Evolutionary conservation across 2,888 invertebrate species (phyloP).

Genomic region (Thereva unica): DNA sequence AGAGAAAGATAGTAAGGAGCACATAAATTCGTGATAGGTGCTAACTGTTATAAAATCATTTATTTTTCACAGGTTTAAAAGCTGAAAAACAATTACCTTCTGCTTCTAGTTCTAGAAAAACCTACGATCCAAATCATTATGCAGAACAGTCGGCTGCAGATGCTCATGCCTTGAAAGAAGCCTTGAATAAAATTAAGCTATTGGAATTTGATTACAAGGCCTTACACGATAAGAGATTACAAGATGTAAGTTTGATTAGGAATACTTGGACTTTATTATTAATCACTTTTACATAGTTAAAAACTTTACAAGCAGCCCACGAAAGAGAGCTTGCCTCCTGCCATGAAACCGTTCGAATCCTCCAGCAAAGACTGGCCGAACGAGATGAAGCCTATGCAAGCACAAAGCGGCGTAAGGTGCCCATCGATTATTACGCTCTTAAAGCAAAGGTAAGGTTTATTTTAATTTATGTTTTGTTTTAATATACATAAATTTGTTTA

Average conservation of each 20-base stretch:
- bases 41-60: background rate
- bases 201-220: conserved; percentile 76
- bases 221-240: conserved; percentile 75
- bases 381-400: conserved; percentile 56
- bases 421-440: conserved; percentile 58
- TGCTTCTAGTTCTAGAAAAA: conserved; percentile 48
- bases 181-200: conserved; percentile 68
- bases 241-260: conserved; percentile 67
- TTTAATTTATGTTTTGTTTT: background rate
- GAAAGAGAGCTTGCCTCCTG: conserved; percentile 67
- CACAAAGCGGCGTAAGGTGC: conserved; percentile 57
- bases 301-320: conserved; percentile 73
- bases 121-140: conserved; percentile 54
- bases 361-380: conserved; percentile 56
- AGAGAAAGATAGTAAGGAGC: conserved; percentile 67
- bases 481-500: background rate
- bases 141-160: conserved; percentile 47
- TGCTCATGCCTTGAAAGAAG: conserved; percentile 54
- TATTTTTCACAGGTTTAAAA: conserved; percentile 42
- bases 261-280: conserved; percentile 1
- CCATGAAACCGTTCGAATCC: conserved; percentile 56
- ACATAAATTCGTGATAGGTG: background rate
- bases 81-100: conserved; percentile 43
- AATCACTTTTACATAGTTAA: conserved; percentile 63
- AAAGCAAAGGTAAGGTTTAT: conserved; percentile 57